These are phyloP conservation scores for Cebus imitator DNA, from an alignment of 2,113 vertebrate genomes.

Conservation along the genomic window DNA sequence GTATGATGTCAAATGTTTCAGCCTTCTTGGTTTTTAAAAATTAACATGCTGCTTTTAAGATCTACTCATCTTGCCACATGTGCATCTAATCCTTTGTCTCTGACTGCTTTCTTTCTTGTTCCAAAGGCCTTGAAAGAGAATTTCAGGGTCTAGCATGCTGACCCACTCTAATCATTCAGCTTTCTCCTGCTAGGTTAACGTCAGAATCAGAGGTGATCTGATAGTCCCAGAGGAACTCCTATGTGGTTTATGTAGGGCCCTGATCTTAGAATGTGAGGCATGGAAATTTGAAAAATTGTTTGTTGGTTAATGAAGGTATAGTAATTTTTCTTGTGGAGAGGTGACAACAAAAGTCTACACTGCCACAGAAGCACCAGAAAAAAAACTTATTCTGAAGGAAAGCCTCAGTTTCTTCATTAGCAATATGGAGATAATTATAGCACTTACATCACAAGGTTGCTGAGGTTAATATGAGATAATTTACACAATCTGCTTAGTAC, in stretches of 20 bases:
- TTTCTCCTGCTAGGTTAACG: not conserved
- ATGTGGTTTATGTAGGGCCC: not conserved
- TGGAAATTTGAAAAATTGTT: not conserved
- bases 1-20: not conserved
- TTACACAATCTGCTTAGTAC: constrained; percentile 52
- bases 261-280: not conserved
- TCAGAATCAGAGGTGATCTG: not conserved
- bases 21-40: not conserved
- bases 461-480: constrained; percentile 65
- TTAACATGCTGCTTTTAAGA: constrained; percentile 11
- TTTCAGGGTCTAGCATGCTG: not conserved
- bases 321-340: not conserved
- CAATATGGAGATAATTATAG: not conserved
- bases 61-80: not conserved
- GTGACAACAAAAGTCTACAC: not conserved
- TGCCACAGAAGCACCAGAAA: not conserved
- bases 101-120: not conserved
- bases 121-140: not conserved
- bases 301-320: not conserved
- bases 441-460: constrained; percentile 1
- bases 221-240: not conserved
- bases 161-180: not conserved
- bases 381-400: not conserved
- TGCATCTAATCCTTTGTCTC: not conserved
- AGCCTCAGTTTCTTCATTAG: constrained; percentile 40